Evolutionary conservation across 1,140 invertebrate genomes (phyloP), one percentile per base, ranked within the genome.

Genomic region (Pseudachorutes palmiensis): DNA sequence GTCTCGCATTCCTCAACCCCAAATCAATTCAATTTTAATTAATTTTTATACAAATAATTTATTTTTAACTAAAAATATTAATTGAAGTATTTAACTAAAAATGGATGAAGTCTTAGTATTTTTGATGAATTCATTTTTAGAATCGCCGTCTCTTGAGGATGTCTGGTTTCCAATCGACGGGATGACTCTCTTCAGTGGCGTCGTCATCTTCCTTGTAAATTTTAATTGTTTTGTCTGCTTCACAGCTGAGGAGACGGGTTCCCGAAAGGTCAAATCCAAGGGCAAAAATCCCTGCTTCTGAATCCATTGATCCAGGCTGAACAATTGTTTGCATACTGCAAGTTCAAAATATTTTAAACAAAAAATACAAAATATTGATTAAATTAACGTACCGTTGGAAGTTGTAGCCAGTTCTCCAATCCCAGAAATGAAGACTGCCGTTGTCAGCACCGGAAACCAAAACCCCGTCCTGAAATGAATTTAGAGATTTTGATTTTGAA

Each of bases 221-320:
- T 85, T 99, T 99, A 68, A 99, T 95, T 0, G 95, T 98, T 82
- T 99, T 99, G 79, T 99, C 97, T 3, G 96, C 95, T 80, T 99
- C 97, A 2, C 91, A 91, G 1, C 96, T 97, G 63, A 99, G 91
- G 55, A 99, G 84, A 64, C 97, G 82, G 16, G 87, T 89, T 45
- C 94, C 94, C 65, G 92, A 94, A 65, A 92, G 87, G 78, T 99
- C 97, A 81, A 93, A 99, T 2, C 85, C 87, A 83, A 97, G 88
- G 59, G 94, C 88, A 81, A 97, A 99, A 70, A 99, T 92, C 58
- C 96, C 97, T 32, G 93, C 90, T 81, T 99, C 96, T 61, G 92
- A 97, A 78, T 99, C 97, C 87, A 99, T 98, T 1, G 95, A 99
- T n/a, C 96, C 97, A 0, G 97, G 95, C 79, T 99, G 96, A 1